phyloP scores from a whole-genome alignment of 1,140 invertebrate species.

The Leptoteleia sp. region DNA sequence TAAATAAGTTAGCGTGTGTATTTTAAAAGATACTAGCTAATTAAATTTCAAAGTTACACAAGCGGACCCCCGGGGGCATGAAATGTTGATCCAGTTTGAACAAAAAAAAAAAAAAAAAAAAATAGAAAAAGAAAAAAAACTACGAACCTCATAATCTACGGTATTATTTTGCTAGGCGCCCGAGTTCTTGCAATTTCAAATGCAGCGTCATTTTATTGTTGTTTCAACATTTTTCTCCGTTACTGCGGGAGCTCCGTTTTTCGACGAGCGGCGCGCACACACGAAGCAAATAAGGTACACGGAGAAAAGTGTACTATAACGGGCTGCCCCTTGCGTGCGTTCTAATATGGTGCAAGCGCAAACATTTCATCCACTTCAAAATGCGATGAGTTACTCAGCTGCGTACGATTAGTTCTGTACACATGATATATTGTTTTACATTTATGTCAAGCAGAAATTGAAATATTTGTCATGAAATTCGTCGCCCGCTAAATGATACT shows the following conservation, averaged over 20 bases:
- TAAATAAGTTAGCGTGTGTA: slow-evolving; percentile 42
- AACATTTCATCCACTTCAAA: slow-evolving; percentile 44
- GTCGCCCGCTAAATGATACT: neutral
- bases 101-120: no score
- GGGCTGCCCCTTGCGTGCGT: slow-evolving; percentile 10
- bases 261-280: neutral
- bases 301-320: slow-evolving; percentile 26
- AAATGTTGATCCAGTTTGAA: slow-evolving; percentile 44
- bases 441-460: slow-evolving; percentile 17
- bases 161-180: slow-evolving; percentile 16
- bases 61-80: slow-evolving; percentile 28
- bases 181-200: slow-evolving; percentile 32
- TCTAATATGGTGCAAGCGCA: slow-evolving; percentile 39
- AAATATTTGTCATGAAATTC: slow-evolving; percentile 14
- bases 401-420: slow-evolving; percentile 42
- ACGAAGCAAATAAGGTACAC: slow-evolving; percentile 36
- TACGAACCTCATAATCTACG: slow-evolving; percentile 2
- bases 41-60: slow-evolving; percentile 57
- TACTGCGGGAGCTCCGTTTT: slow-evolving; percentile 10
- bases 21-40: slow-evolving; percentile 52
- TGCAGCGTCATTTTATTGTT: slow-evolving; percentile 44
- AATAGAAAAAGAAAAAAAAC: no score
- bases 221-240: slow-evolving; percentile 30
- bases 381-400: slow-evolving; percentile 17
- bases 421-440: slow-evolving; percentile 41